Base-by-base conservation (phyloP, 1,140 invertebrate genomes). In the Steinernema khuongi region DNA sequence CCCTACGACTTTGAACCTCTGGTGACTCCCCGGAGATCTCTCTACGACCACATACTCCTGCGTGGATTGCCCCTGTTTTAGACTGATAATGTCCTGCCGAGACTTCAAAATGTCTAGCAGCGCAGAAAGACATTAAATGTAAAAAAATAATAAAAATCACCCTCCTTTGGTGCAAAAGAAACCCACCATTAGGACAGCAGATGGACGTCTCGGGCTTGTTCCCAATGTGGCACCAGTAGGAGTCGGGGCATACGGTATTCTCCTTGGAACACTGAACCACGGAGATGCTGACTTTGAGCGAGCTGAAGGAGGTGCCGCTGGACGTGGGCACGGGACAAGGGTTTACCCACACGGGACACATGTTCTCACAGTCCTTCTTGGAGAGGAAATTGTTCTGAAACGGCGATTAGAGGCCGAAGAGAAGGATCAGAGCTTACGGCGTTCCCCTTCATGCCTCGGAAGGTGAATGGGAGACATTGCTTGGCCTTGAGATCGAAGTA, bases 391-490 rank as follows among this genome's bases (percentile, higher is more conserved):
- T 81, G 72, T 81, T 81, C 79, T 81, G 31, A 73, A 80, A 67
- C 1, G 14, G 19, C 31, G 28, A 76, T 74, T 32, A 17, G 14
- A 0, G 18, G 17, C 22, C 26, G 14, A 30, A 31, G 31, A 76
- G 14, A 0, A 32, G 19, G 29, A 74, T 71, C 7, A 7, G 31
- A n/a, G 41, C 74, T 71, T 66, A 80, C 79, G 33, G 75, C 71
- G 36, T 81, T 81, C 28, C 80, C 80, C 60, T 78, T 81, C 2
- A 74, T 22, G 1, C 92, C 91, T 1, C 90, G 90, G 74, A 76
- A 83, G n/a, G 70, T 77, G 71, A 86, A 83, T 14, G 76, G 76
- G 29, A 73, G 73, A 74, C 85, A 83, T 67, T 73, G 44, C 33
- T 78, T 69, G 33, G 70, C 70, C 72, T 71, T 71, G 60, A 80